A percentile compares a stretch with the other conserved stretches of the same genome.
Evolutionary conservation across 2,888 invertebrate species (phyloP).

Genomic region (Mellilla xanthometata): DNA sequence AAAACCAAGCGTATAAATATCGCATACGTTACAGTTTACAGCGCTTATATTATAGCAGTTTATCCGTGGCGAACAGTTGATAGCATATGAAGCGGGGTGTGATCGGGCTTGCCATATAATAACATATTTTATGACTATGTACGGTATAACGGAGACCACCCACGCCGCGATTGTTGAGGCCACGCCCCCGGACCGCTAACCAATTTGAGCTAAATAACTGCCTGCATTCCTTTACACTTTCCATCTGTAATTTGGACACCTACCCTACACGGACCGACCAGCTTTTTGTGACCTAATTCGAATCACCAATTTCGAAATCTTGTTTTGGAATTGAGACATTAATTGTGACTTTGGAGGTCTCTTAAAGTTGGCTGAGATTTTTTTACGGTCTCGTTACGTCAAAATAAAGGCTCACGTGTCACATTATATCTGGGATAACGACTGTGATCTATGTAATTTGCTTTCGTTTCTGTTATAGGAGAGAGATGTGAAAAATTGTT

Average conservation of each 20-base stretch:
- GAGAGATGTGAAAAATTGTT: not conserved
- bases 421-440: slow-evolving; percentile 44
- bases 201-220: slow-evolving; percentile 61
- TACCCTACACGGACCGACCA: slow-evolving; percentile 33
- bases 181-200: slow-evolving; percentile 64
- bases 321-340: slow-evolving; percentile 21
- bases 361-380: slow-evolving; percentile 2
- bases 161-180: slow-evolving; percentile 56
- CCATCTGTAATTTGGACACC: slow-evolving; percentile 53
- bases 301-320: slow-evolving; percentile 13
- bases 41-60: slow-evolving; percentile 31
- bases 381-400: slow-evolving; percentile 28
- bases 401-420: slow-evolving; percentile 44
- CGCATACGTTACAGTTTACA: slow-evolving; percentile 28
- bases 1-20: slow-evolving; percentile 28
- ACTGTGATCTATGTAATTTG: slow-evolving; percentile 36
- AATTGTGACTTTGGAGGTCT: slow-evolving; percentile 9
- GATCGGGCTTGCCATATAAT: slow-evolving; percentile 57
- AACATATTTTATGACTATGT: slow-evolving; percentile 62
- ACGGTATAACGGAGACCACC: slow-evolving; percentile 62
- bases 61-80: slow-evolving; percentile 47
- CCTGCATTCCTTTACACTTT: slow-evolving; percentile 22
- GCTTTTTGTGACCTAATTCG: slow-evolving; percentile 26
- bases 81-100: slow-evolving; percentile 63
- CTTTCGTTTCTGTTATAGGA: slow-evolving; percentile 42